Evolutionary conservation across 1,140 invertebrate species (phyloP).

Genomic region (Octopus bimaculoides): DNA sequence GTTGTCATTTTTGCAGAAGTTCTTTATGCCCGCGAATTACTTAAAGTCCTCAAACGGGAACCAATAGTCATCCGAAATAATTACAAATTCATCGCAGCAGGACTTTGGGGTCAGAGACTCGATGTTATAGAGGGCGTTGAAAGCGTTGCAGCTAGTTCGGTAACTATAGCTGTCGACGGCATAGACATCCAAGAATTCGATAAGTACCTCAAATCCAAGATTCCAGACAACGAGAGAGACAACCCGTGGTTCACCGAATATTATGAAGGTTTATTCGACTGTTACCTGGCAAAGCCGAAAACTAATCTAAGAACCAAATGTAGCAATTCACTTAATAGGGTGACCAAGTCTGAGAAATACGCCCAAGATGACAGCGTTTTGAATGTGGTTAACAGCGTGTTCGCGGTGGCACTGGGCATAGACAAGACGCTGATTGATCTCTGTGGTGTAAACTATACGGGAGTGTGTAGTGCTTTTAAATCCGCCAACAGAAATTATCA

Average conservation of each 20-base stretch:
- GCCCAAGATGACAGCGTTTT: slow-evolving; percentile 43
- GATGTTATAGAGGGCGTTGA: slow-evolving; percentile 35
- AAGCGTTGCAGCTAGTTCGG: slow-evolving; percentile 31
- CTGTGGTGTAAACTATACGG: slow-evolving; percentile 43
- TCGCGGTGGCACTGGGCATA: slow-evolving; percentile 43
- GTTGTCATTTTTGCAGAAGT: slow-evolving; percentile 42
- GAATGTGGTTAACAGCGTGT: slow-evolving; percentile 49
- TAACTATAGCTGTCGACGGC: slow-evolving; percentile 41
- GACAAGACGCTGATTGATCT: slow-evolving; percentile 35
- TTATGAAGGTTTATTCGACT: slow-evolving; percentile 47
- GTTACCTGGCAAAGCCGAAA: slow-evolving; percentile 38
- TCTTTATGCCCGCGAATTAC: slow-evolving; percentile 36
- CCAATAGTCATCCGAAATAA: slow-evolving; percentile 25
- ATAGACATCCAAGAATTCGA: slow-evolving; percentile 38
- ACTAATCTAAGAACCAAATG: slow-evolving; percentile 32
- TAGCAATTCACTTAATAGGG: slow-evolving; percentile 22
- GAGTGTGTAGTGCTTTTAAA: slow-evolving; percentile 45
- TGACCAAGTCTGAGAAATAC: slow-evolving; percentile 34
- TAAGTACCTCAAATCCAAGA: slow-evolving; percentile 39
- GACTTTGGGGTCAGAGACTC: slow-evolving; percentile 42
- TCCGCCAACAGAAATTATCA: slow-evolving; percentile 26
- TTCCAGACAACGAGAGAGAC: slow-evolving; percentile 40
- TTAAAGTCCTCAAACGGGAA: slow-evolving; percentile 35
- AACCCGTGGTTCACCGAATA: slow-evolving; percentile 54
- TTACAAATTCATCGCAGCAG: slow-evolving; percentile 47